phyloP scores from a whole-genome alignment of 2,113 vertebrate species.

The Pycnonotus jocosus region DNA sequence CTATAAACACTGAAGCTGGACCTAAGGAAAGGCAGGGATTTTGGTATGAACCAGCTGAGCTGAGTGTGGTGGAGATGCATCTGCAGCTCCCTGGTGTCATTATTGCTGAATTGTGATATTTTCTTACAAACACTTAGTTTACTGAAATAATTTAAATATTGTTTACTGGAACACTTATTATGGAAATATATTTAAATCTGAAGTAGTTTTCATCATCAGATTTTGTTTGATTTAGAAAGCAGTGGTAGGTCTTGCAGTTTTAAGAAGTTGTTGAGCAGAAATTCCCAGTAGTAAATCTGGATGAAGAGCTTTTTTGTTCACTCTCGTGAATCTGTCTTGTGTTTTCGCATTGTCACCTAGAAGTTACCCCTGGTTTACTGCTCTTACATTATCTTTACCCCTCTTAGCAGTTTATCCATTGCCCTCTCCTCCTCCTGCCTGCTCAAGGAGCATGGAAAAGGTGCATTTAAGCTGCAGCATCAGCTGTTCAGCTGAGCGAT shows the following conservation, averaged over 20 bases:
- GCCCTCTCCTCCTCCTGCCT: background rate
- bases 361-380: background rate
- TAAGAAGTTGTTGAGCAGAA: background rate
- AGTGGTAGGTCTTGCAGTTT: background rate
- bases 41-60: background rate
- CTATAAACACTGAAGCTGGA: background rate
- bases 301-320: background rate
- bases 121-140: background rate
- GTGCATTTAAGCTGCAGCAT: background rate
- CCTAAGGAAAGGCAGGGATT: background rate
- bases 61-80: background rate
- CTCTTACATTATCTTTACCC: background rate
- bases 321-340: background rate
- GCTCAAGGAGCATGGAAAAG: background rate
- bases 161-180: background rate
- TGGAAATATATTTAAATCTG: background rate
- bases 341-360: background rate
- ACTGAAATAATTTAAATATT: background rate
- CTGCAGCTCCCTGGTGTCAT: background rate
- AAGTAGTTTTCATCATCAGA: background rate
- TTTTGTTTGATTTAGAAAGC: background rate
- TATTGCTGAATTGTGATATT: background rate
- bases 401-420: background rate
- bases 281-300: accelerated
- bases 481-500: background rate